A percentile compares a stretch with the other conserved stretches of the same genome.
Evolutionary conservation across 2,113 vertebrate genomes (phyloP).

Genomic region (Lonchura striata): DNA sequence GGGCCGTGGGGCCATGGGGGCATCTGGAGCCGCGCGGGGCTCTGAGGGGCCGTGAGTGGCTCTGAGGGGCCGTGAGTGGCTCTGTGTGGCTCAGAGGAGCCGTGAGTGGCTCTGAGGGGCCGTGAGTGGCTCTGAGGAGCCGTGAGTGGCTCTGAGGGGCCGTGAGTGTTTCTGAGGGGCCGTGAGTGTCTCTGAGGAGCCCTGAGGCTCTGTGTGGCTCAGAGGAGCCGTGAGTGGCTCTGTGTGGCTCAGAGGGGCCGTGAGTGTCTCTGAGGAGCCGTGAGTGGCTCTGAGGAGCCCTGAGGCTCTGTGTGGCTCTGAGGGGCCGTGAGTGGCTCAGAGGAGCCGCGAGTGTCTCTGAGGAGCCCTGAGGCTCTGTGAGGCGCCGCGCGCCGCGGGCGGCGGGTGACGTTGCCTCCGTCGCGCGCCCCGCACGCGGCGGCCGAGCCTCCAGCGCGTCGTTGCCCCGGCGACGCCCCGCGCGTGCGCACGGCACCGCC

Average conservation of each 20-base stretch:
- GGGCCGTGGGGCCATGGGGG: neutral
- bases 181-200: too few relatives aligned
- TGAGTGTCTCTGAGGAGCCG: too few relatives aligned
- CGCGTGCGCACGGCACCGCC: neutral
- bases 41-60: fast-evolving
- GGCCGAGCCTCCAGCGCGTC: neutral
- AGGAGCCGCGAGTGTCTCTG: too few relatives aligned
- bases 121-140: neutral
- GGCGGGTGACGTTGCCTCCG: fast-evolving
- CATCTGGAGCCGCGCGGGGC: fast-evolving
- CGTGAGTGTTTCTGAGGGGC: too few relatives aligned
- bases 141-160: too few relatives aligned
- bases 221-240: too few relatives aligned
- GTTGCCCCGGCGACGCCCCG: neutral
- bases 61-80: neutral
- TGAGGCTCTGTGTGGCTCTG: too few relatives aligned
- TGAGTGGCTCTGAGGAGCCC: fast-evolving
- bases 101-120: neutral
- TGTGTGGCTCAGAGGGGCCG: neutral
- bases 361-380: neutral
- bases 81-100: too few relatives aligned
- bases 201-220: neutral
- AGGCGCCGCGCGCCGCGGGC: neutral
- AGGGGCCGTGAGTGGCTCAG: fast-evolving
- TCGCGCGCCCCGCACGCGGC: neutral